These are phyloP conservation scores for Siphamia tubifer DNA, from an alignment of 2,113 vertebrate species.

Conservation along the genomic window DNA sequence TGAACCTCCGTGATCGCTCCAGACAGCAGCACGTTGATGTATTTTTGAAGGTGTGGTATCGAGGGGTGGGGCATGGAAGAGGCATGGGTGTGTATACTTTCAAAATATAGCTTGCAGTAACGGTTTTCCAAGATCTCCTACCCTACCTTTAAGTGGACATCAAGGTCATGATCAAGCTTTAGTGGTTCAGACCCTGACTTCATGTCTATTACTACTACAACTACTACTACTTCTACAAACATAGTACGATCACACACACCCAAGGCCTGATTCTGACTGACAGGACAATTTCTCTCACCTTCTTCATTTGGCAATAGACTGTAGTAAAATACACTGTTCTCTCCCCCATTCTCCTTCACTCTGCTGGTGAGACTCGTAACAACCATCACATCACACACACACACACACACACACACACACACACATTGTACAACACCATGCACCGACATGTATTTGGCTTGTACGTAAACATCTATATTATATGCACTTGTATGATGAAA, in stretches of 20 bases:
- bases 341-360: constrained; percentile 14
- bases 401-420: background rate
- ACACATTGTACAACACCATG: background rate
- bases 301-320: constrained; percentile 49
- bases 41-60: too few species aligned
- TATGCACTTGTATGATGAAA: too few species aligned
- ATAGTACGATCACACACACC: background rate
- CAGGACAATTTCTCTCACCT: constrained; percentile 63
- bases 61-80: too few species aligned
- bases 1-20: too few species aligned
- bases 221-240: background rate
- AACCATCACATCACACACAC: background rate
- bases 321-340: constrained; percentile 56
- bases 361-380: constrained; percentile 9
- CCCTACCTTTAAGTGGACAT: constrained; percentile 67
- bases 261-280: constrained; percentile 61
- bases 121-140: too few species aligned
- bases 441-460: too few species aligned
- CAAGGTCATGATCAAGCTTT: constrained; percentile 70
- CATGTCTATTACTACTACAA: background rate
- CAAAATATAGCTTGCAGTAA: too few species aligned
- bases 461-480: too few species aligned
- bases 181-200: background rate
- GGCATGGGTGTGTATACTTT: too few species aligned
- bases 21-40: too few species aligned